These are phyloP conservation scores for Prinia subflava DNA, from an alignment of 2,113 vertebrate genomes.

Conservation along the genomic window DNA sequence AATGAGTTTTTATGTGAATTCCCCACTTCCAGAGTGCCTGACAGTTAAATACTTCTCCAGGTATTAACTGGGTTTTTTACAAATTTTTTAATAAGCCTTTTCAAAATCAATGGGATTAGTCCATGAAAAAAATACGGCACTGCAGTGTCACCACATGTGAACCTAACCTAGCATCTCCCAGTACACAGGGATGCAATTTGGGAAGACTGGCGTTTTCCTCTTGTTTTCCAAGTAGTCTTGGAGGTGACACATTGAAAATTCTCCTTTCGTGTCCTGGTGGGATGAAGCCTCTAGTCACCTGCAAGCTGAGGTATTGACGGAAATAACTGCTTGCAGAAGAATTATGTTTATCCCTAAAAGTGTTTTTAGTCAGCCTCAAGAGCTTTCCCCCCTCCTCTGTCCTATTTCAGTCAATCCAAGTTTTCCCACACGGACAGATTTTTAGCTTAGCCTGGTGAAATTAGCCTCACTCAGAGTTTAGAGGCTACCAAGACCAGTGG, in stretches of 20 bases:
- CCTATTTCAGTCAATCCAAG: background rate
- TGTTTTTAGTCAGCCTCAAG: background rate
- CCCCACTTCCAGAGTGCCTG: background rate
- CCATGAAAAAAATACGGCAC: background rate
- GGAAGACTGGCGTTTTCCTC: background rate
- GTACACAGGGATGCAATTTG: background rate
- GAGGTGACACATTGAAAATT: background rate
- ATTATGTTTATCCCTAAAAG: background rate
- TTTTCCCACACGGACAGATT: background rate
- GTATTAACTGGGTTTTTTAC: background rate
- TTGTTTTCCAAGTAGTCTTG: background rate
- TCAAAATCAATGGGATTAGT: no score
- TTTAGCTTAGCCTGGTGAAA: accelerated
- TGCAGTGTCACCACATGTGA: background rate
- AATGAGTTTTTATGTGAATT: accelerated
- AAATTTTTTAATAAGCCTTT: background rate
- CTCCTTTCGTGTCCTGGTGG: background rate
- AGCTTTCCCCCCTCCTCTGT: accelerated
- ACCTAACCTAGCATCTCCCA: background rate
- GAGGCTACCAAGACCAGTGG: background rate
- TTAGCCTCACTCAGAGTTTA: background rate
- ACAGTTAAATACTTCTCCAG: background rate
- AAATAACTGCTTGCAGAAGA: background rate
- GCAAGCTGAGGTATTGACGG: background rate
- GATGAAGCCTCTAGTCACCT: background rate